A percentile compares a stretch with the other conserved stretches of the same genome.
These are phyloP conservation scores for Cryptus armator DNA, from an alignment of 2,888 invertebrate species.

Conservation along the genomic window DNA sequence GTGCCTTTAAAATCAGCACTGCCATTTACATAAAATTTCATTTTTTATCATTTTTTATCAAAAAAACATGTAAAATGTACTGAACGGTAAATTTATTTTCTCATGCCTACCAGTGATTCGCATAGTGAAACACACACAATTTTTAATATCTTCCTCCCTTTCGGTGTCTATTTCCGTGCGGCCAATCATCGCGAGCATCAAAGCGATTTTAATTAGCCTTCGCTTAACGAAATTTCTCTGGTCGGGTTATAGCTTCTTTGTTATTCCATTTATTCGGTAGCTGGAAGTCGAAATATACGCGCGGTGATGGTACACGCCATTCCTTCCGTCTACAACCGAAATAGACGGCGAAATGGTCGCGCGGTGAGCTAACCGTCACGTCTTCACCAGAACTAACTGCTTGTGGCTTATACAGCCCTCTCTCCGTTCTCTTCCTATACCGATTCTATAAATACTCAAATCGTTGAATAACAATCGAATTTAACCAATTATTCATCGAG, in stretches of 20 bases:
- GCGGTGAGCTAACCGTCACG: conserved; percentile 35
- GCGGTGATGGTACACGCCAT: conserved; percentile 19
- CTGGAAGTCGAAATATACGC: conserved; percentile 31
- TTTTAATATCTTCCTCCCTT: neutral
- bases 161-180: neutral
- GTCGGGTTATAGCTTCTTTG: conserved; percentile 40
- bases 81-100: neutral
- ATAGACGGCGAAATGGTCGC: conserved; percentile 51
- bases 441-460: conserved; percentile 22
- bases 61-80: neutral
- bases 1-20: neutral
- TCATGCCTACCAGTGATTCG: neutral
- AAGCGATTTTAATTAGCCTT: conserved; percentile 42
- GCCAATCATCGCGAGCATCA: conserved; percentile 33
- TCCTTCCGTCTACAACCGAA: conserved; percentile 47
- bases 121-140: neutral
- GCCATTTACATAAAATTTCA: neutral
- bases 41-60: neutral
- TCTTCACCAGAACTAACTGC: conserved; percentile 28
- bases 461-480: conserved; percentile 1
- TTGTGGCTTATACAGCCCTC: neutral
- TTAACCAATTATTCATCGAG: neutral
- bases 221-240: neutral
- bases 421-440: neutral
- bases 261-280: conserved; percentile 48